A percentile compares a stretch with the other conserved stretches of the same genome.
Conservation (phyloP, 1,140 invertebrate genomes). For the Microplitis mediator region DNA sequence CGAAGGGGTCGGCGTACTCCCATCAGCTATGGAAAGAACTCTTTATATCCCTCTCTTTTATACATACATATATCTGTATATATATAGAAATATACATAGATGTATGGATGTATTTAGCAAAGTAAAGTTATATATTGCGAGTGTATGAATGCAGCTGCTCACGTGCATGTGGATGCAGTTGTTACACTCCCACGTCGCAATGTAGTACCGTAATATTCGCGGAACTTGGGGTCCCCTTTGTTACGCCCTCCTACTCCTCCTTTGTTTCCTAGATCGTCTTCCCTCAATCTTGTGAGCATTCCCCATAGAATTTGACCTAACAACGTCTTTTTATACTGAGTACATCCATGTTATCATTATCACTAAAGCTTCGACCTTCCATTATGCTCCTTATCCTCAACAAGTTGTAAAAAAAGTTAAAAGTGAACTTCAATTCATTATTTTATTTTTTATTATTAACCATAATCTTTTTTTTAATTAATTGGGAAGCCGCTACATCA, state of each 20-base stretch:
- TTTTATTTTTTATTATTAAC: too few species aligned
- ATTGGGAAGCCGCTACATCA: too few species aligned
- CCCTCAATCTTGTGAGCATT: not conserved
- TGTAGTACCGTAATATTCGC: conserved; percentile 63
- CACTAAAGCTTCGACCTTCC: too few species aligned
- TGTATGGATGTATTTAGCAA: not conserved
- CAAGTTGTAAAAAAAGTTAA: too few species aligned
- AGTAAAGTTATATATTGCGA: not conserved
- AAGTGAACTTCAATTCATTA: too few species aligned
- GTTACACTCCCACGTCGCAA: conserved; percentile 60
- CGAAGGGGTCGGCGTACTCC: conserved; percentile 59
- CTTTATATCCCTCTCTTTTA: not conserved
- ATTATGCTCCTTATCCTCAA: too few species aligned
- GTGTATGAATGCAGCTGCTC: conserved; percentile 27
- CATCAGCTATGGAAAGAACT: conserved; percentile 21
- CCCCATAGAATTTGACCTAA: not conserved
- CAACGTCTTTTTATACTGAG: not conserved
- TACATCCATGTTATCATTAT: not conserved
- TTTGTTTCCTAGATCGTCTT: not conserved
- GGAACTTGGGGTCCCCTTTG: conserved; percentile 44
- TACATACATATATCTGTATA: not conserved
- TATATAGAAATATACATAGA: not conserved
- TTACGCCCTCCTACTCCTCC: conserved; percentile 23
- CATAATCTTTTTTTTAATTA: too few species aligned
- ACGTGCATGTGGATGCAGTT: conserved; percentile 41